These are phyloP conservation scores for Eupleurogrammus muticus DNA, from an alignment of 2,797 vertebrate genomes.

Conservation along the genomic window DNA sequence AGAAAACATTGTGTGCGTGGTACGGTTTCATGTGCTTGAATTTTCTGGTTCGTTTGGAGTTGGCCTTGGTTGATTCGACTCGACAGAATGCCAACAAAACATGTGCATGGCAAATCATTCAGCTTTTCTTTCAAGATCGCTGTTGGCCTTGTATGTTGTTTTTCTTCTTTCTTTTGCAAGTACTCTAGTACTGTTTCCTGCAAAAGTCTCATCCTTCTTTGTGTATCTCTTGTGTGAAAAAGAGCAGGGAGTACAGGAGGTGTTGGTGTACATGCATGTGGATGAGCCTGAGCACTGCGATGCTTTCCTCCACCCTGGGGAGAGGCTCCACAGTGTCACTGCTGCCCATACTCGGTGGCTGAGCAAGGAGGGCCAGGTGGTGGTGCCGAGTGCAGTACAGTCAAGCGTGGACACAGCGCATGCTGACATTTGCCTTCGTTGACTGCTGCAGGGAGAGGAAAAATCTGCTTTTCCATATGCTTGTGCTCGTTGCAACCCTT, in stretches of 20 bases:
- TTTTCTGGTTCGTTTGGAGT: background rate
- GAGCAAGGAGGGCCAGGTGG: slow-evolving; percentile 98
- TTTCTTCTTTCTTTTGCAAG: background rate
- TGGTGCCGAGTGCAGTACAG: slow-evolving; percentile 93
- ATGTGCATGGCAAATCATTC: background rate
- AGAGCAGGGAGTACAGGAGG: slow-evolving; percentile 65
- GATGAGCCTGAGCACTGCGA: slow-evolving; percentile 72
- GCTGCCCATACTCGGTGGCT: slow-evolving; percentile 96
- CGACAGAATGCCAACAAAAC: background rate
- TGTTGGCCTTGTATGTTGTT: background rate
- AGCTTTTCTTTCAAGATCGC: slow-evolving; percentile 3
- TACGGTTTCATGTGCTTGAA: slow-evolving; percentile 14
- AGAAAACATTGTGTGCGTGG: slow-evolving; percentile 11
- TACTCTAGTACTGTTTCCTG: background rate
- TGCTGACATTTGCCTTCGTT: slow-evolving; percentile 93
- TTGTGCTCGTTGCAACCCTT: slow-evolving; percentile 90
- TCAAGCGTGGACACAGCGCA: slow-evolving; percentile 93
- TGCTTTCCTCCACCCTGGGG: slow-evolving; percentile 89
- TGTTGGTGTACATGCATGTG: slow-evolving; percentile 72
- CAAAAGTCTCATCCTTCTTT: slow-evolving; percentile 43
- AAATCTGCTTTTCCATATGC: slow-evolving; percentile 99
- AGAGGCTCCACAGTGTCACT: slow-evolving; percentile 90
- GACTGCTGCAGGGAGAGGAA: slow-evolving; percentile 96
- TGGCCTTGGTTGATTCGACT: slow-evolving; percentile 3
- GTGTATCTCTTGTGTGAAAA: slow-evolving; percentile 69